Evolutionary conservation across 2,113 vertebrate genomes (phyloP).

Genomic region (Electrona antarctica): DNA sequence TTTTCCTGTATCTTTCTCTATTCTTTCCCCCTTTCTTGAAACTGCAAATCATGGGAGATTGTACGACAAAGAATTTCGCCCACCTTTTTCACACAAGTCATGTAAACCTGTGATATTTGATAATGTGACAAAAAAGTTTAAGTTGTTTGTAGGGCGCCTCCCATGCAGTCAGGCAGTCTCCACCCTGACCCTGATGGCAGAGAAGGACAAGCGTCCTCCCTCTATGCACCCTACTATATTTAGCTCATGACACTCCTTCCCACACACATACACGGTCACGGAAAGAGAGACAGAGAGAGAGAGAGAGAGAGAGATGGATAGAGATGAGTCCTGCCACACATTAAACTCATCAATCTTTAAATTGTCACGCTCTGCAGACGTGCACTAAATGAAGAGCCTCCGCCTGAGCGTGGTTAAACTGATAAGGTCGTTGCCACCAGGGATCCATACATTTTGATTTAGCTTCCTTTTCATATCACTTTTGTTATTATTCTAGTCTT

Average conservation of each 20-base stretch:
- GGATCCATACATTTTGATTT: no score
- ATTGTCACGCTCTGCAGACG: constrained; percentile 38
- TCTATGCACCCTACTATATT: constrained; percentile 44
- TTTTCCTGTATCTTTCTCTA: no score
- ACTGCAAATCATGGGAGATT: no score
- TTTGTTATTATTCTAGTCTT: no score
- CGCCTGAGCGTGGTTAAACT: not conserved
- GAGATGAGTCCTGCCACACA: constrained; percentile 36
- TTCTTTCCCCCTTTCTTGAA: no score
- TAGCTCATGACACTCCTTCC: constrained; percentile 19
- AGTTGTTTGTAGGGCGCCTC: no score
- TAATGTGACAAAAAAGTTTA: no score
- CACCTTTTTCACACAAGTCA: no score
- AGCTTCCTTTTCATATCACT: no score
- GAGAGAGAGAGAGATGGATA: not conserved
- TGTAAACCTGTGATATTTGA: no score
- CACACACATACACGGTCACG: constrained; percentile 3
- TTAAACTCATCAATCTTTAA: constrained; percentile 18
- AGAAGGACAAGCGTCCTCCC: not conserved
- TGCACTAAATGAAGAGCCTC: not conserved
- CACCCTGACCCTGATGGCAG: not conserved
- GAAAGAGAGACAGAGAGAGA: constrained; percentile 4
- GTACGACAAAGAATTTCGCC: no score
- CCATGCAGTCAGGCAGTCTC: not conserved
- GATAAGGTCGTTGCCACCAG: no score